These are phyloP conservation scores for Rhingia rostrata DNA, from an alignment of 2,888 invertebrate genomes.

Conservation along the genomic window DNA sequence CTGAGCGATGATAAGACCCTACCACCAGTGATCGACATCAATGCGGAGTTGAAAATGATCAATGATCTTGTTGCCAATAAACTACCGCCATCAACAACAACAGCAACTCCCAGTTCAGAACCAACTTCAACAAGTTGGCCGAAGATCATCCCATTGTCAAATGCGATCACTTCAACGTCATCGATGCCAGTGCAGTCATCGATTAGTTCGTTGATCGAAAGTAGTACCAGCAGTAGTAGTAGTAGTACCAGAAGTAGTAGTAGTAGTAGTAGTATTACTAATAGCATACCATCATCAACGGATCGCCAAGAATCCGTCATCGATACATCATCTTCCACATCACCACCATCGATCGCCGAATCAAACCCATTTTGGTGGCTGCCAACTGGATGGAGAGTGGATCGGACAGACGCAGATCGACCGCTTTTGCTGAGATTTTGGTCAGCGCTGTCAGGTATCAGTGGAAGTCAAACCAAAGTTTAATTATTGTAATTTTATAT, in stretches of 20 bases:
- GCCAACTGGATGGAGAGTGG: conserved; percentile 80
- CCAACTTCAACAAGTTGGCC: conserved; percentile 26
- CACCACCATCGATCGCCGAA: conserved; percentile 60
- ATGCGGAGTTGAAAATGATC: conserved; percentile 79
- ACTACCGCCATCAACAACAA: conserved; percentile 70
- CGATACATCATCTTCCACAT: conserved; percentile 56
- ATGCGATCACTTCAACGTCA: conserved; percentile 23
- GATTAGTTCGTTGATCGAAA: conserved; percentile 53
- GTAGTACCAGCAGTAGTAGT: conserved; percentile 50
- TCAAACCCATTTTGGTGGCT: conserved; percentile 82
- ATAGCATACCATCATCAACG: conserved; percentile 47
- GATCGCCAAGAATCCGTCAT: conserved; percentile 48
- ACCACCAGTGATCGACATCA: conserved; percentile 75
- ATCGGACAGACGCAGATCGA: conserved; percentile 78
- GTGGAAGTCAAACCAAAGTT: conserved; percentile 75
- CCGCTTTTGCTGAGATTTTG: conserved; percentile 81
- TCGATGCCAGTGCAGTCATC: conserved; percentile 7
- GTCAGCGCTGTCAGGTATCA: conserved; percentile 76
- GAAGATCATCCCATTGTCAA: conserved; percentile 64
- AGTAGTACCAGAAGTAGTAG: conserved; percentile 44
- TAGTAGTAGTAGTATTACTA: conserved; percentile 37
- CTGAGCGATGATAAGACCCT: conserved; percentile 1
- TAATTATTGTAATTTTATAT: conserved; percentile 66
- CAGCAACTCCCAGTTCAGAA: conserved; percentile 69
- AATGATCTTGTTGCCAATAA: conserved; percentile 80